phyloP scores from a whole-genome alignment of 2,113 vertebrate species.

The Platysteira castanea region DNA sequence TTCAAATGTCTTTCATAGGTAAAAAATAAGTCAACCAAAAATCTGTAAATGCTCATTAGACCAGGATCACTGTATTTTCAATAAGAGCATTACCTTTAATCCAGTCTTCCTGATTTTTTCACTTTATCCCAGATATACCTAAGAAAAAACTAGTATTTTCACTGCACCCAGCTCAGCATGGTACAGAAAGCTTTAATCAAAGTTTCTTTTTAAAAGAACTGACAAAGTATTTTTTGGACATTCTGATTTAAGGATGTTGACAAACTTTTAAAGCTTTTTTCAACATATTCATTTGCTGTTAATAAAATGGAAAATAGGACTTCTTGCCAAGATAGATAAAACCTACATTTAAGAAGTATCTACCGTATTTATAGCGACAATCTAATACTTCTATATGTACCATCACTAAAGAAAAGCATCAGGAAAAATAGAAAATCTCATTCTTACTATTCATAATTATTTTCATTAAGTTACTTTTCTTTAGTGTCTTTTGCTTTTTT shows the following conservation, averaged over 20 bases:
- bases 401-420: not conserved
- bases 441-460: not conserved
- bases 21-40: not conserved
- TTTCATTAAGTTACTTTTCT: not conserved
- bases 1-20: not conserved
- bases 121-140: not conserved
- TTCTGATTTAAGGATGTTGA: not conserved
- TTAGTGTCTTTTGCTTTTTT: not conserved
- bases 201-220: not conserved
- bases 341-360: not conserved
- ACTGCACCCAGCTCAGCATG: not conserved
- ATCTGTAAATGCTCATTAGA: not conserved
- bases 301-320: not conserved
- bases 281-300: not conserved
- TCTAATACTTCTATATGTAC: not conserved
- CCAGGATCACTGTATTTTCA: not conserved
- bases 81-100: not conserved
- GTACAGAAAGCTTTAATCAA: not conserved
- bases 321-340: not conserved
- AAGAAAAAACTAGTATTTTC: not conserved
- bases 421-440: not conserved
- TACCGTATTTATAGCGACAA: not conserved
- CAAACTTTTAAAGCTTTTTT: not conserved
- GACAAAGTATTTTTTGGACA: not conserved
- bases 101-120: not conserved